Conservation (phyloP, 2,113 vertebrate species). For the Perca fluviatilis region DNA sequence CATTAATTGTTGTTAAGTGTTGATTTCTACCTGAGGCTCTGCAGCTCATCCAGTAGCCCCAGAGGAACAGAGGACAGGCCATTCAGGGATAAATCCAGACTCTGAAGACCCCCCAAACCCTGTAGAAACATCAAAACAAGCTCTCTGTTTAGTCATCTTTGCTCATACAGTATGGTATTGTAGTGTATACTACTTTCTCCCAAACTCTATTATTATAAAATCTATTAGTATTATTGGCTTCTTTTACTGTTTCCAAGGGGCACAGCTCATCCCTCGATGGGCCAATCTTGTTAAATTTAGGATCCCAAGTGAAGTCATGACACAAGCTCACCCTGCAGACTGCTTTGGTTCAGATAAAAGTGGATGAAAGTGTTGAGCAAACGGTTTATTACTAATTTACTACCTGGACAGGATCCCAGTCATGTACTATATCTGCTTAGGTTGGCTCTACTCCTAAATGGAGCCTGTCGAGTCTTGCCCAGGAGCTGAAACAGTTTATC, state of each 20-base stretch:
- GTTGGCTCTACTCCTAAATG: constrained; percentile 32
- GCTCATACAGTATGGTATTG: not conserved
- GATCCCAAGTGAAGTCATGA: constrained; percentile 32
- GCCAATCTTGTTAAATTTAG: constrained; percentile 27
- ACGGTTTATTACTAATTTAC: constrained; percentile 56
- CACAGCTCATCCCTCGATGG: not conserved
- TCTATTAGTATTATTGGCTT: not conserved
- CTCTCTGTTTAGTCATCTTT: not conserved
- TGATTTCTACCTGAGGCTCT: constrained; percentile 83
- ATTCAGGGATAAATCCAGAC: constrained; percentile 94
- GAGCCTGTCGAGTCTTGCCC: not conserved
- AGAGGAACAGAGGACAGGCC: constrained; percentile 92
- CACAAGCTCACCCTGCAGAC: constrained; percentile 32
- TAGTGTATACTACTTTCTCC: not conserved
- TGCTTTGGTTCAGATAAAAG: constrained; percentile 35
- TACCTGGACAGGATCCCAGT: constrained; percentile 44
- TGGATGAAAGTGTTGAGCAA: constrained; percentile 52
- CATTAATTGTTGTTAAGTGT: not conserved
- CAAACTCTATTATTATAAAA: not conserved
- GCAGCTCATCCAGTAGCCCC: constrained; percentile 91
- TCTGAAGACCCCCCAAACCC: constrained; percentile 87
- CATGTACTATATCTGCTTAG: constrained; percentile 28
- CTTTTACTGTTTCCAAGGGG: not conserved
- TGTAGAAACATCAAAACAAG: constrained; percentile 54
- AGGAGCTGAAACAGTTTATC: constrained; percentile 7